Conservation (phyloP, 2,797 vertebrate genomes). For the Poecilia gillii region DNA sequence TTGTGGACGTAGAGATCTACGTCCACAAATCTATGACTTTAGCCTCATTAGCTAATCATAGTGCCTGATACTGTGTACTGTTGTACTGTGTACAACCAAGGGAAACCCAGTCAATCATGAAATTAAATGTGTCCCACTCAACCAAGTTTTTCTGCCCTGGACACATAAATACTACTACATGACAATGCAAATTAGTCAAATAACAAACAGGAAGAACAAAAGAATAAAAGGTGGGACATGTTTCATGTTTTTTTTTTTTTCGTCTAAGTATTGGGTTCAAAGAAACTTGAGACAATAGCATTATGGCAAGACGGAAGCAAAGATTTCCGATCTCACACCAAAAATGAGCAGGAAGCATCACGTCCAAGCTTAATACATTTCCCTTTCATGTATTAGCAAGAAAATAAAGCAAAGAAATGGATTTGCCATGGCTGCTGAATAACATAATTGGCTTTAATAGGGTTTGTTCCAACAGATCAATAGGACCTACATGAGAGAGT, state of each 20-base stretch:
- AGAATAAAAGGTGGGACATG: conserved; percentile 6
- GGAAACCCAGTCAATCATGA: not conserved
- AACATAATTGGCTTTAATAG: conserved; percentile 77
- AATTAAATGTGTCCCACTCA: not conserved
- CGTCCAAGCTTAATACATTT: conserved; percentile 74
- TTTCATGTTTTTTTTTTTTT: conserved; percentile 34
- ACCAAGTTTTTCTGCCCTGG: not conserved
- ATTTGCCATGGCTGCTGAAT: conserved; percentile 74
- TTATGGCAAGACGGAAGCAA: conserved; percentile 61
- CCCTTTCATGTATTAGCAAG: conserved; percentile 69
- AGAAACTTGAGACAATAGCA: conserved; percentile 56
- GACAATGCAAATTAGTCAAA: not conserved
- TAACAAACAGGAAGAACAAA: conserved; percentile 9
- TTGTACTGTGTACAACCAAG: not conserved
- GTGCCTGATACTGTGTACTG: no score
- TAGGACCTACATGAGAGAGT: conserved; percentile 67
- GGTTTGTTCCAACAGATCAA: conserved; percentile 79
- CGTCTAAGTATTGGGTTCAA: conserved; percentile 34
- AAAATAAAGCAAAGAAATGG: conserved; percentile 76
- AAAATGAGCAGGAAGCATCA: conserved; percentile 73
- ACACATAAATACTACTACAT: not conserved
- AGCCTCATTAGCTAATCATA: not conserved
- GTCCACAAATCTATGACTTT: not conserved
- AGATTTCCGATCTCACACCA: conserved; percentile 70
- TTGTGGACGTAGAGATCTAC: not conserved